Percentiles rank a stretch among this genome's conserved stretches.
Evolutionary conservation across 1,140 invertebrate genomes (phyloP).

Genomic region (Planococcus citri): DNA sequence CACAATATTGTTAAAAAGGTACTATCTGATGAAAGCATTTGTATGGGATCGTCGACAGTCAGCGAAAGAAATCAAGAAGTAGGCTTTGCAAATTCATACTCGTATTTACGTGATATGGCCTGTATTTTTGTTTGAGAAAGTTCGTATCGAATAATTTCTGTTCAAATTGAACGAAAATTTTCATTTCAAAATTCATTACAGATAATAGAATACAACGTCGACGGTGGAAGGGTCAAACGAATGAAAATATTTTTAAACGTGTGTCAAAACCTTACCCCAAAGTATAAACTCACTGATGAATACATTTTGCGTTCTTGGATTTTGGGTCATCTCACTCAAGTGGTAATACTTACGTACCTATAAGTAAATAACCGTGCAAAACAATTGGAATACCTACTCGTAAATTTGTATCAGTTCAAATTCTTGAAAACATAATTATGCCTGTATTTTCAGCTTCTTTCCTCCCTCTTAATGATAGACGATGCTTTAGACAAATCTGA

Average conservation of each 20-base stretch:
- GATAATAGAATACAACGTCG: not conserved
- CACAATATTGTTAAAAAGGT: not conserved
- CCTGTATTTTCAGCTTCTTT: not conserved
- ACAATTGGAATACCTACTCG: no score
- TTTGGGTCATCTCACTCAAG: not conserved
- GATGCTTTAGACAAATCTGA: not conserved
- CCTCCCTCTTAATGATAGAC: not conserved
- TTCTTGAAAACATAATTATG: not conserved
- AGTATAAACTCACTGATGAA: not conserved
- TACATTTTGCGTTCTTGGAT: not conserved
- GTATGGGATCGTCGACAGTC: not conserved
- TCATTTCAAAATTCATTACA: not conserved
- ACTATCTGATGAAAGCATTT: not conserved
- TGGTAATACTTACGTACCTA: not conserved
- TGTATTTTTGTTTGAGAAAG: no score
- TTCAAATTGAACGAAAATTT: not conserved
- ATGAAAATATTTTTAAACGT: not conserved
- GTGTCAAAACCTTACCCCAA: not conserved
- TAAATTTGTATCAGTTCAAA: no score
- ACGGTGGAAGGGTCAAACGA: not conserved
- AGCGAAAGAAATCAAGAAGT: not conserved
- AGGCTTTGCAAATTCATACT: not conserved
- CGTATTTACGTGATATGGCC: no score
- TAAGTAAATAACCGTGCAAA: no score
- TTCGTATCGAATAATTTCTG: no score